phyloP scores from a whole-genome alignment of 2,113 vertebrate species.

The Gallinago paraguaiae region DNA sequence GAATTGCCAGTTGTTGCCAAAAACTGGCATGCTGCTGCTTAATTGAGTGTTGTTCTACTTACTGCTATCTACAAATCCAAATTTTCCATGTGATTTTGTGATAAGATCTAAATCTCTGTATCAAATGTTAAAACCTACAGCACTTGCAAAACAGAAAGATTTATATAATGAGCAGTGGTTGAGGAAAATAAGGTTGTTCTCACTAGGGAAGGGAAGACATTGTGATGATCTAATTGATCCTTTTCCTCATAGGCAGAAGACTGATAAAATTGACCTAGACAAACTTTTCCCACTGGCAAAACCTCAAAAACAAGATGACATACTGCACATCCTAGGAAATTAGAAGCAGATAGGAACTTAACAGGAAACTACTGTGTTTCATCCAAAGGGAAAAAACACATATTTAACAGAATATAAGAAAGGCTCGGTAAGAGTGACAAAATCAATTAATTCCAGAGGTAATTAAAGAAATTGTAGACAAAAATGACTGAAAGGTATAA shows the following conservation, averaged over 20 bases:
- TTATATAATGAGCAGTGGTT: conserved; percentile 38
- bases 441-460: conserved; percentile 51
- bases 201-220: conserved; percentile 16
- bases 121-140: conserved; percentile 24
- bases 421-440: conserved; percentile 44
- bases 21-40: neutral
- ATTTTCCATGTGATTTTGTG: neutral
- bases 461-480: conserved; percentile 12
- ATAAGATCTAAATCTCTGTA: conserved; percentile 22
- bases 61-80: neutral
- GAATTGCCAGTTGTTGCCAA: conserved; percentile 20
- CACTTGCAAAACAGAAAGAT: conserved; percentile 10
- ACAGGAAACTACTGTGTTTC: conserved; percentile 49
- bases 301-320: conserved; percentile 55
- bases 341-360: conserved; percentile 58
- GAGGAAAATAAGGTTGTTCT: conserved; percentile 53
- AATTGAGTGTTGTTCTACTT: conserved; percentile 23
- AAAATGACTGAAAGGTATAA: neutral
- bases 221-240: conserved; percentile 30
- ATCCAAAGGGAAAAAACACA: conserved; percentile 52
- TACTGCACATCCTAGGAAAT: conserved; percentile 64
- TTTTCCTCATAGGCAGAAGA: conserved; percentile 19
- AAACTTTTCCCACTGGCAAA: conserved; percentile 58
- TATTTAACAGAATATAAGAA: conserved; percentile 58
- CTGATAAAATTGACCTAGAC: conserved; percentile 48